phyloP scores from a whole-genome alignment of 2,113 vertebrate genomes.

The Lampris incognitus region DNA sequence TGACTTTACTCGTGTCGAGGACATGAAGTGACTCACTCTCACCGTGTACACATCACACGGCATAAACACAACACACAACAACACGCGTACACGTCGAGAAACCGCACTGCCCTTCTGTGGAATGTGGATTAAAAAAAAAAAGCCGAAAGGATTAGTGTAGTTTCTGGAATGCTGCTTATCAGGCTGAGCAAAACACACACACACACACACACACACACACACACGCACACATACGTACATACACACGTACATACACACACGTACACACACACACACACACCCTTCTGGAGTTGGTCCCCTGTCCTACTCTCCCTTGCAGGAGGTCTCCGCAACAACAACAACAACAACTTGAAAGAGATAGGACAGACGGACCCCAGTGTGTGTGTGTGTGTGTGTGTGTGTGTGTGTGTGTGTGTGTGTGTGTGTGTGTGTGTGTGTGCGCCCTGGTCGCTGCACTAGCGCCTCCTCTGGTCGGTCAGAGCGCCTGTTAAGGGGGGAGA shows the following conservation, averaged over 20 bases:
- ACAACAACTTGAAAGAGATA: not conserved
- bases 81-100: conserved; percentile 8
- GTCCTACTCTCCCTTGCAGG: not conserved
- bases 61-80: not conserved
- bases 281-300: not conserved
- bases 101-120: not conserved
- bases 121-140: conserved; percentile 10
- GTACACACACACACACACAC: conserved; percentile 10
- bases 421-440: not conserved
- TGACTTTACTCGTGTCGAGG: no score
- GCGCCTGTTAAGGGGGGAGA: no score
- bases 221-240: conserved; percentile 3
- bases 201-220: conserved; percentile 6
- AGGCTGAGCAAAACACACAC: conserved; percentile 61
- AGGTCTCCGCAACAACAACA: not conserved
- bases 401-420: not conserved
- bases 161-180: conserved; percentile 73
- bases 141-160: conserved; percentile 36
- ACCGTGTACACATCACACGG: not conserved
- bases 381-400: not conserved
- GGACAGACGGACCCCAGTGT: no score
- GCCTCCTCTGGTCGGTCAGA: no score
- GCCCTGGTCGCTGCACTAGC: no score
- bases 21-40: not conserved
- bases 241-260: conserved; percentile 24